Base-by-base conservation (phyloP, 2,797 vertebrate species). In the Bradypodion pumilum region DNA sequence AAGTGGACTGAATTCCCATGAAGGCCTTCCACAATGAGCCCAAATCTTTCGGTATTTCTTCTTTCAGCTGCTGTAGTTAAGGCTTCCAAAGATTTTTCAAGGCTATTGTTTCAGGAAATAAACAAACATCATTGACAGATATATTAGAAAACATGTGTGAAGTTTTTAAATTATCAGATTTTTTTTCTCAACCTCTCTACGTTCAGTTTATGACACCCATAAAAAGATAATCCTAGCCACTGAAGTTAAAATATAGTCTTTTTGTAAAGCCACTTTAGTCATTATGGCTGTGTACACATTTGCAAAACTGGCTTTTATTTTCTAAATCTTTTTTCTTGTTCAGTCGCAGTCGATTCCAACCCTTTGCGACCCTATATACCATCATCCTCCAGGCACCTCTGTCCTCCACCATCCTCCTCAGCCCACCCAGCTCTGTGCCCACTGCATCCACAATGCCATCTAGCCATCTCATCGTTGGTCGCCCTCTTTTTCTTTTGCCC, bases 41-140 rank as follows among this genome's bases (percentile, higher is more conserved):
- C 96, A 94, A 99, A 99, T 92, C 98, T 97, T 83, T 96, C 97
- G 46, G 95, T 94, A 80, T 93, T 95, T 90, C 92, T 96, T 93
- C 97, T 97, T 93, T 99, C 98, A 86, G 97, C 98, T 84, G 97
- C 97, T 87, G 95, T 94, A 82, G 98, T 98, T 94, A 99, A 93
- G 89, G 98, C 98, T 95, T 99, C 98, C 91, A 99, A 96, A 92
- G 99, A 97, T 93, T 99, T 99, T 96, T 99, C 98, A 94, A 99
- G 94, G 88, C 98, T 99, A 90, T 75, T 91, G 91, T 84, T 66
- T 87, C 49, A 56, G n/a, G 46, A 35, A 56, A 74, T 19, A 81
- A 93, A 49, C 86, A 8, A 2, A 62, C 13, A 32, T 77, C 49
- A 52, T 78, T 78, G 32, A 84, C 44, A 49, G 27, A 13, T 49